Evolutionary conservation across 2,888 invertebrate species (phyloP).

Genomic region (Xestia c-nigrum): DNA sequence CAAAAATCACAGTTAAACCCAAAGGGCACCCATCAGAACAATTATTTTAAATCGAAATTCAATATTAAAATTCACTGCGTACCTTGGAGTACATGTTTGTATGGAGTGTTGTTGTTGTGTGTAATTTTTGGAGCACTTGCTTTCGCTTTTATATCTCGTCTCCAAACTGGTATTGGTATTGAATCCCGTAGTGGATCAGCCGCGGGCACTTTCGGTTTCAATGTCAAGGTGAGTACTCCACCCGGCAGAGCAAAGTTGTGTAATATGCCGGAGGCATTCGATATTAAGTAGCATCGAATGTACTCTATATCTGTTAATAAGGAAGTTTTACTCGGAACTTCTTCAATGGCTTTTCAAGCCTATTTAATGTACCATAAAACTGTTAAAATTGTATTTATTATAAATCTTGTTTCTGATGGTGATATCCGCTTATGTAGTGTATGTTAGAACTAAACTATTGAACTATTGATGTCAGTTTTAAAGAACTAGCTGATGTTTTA

Average conservation of each 20-base stretch:
- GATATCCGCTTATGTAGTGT: slow-evolving; percentile 5
- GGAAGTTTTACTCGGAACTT: slow-evolving; percentile 73
- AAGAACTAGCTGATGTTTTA: too few relatives aligned
- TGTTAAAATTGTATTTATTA: slow-evolving; percentile 11
- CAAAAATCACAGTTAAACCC: neutral
- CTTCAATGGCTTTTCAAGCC: slow-evolving; percentile 15
- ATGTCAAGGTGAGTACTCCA: slow-evolving; percentile 83
- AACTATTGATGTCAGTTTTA: too few relatives aligned
- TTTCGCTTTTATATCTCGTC: slow-evolving; percentile 86
- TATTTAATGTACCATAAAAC: slow-evolving; percentile 17
- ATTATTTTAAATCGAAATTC: slow-evolving; percentile 22
- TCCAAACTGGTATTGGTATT: slow-evolving; percentile 81
- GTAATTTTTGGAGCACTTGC: slow-evolving; percentile 84
- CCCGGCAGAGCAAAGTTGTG: slow-evolving; percentile 70
- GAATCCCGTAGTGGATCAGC: slow-evolving; percentile 72
- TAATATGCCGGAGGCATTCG: slow-evolving; percentile 66
- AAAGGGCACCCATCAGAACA: neutral
- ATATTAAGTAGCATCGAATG: slow-evolving; percentile 36
- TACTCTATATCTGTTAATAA: slow-evolving; percentile 54
- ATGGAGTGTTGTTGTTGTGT: slow-evolving; percentile 80
- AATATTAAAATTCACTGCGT: slow-evolving; percentile 66
- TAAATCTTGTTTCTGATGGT: neutral
- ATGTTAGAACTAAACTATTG: neutral
- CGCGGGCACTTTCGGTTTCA: slow-evolving; percentile 81
- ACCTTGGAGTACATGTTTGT: slow-evolving; percentile 89